Conservation (phyloP, 1,140 invertebrate species). For the Orussus abietinus region DNA sequence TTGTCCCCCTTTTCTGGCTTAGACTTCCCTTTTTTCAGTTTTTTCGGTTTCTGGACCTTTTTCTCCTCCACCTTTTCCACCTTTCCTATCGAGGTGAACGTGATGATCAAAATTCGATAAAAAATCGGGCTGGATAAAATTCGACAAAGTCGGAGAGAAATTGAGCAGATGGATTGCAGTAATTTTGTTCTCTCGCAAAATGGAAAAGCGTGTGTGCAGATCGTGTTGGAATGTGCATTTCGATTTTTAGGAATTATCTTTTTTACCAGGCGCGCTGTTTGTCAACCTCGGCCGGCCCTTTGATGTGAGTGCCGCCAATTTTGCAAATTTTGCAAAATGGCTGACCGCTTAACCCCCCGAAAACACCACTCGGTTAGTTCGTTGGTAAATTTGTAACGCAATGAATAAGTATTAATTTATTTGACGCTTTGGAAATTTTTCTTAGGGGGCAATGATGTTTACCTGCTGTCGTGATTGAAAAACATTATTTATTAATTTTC, state of each 20-base stretch:
- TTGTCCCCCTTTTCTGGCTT: conserved; percentile 28
- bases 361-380: not conserved
- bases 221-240: conserved; percentile 3
- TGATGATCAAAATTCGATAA: no score
- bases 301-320: conserved; percentile 30
- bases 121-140: no score
- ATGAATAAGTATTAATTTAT: no score
- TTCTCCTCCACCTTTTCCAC: conserved; percentile 29
- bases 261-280: conserved; percentile 41
- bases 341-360: not conserved
- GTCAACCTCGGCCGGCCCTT: conserved; percentile 37
- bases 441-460: no score
- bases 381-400: not conserved
- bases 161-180: not conserved
- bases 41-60: conserved; percentile 41
- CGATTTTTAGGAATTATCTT: conserved; percentile 5
- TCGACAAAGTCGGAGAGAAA: conserved; percentile 1
- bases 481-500: no score
- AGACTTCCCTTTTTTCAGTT: conserved; percentile 41
- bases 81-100: no score
- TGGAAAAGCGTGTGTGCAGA: not conserved
- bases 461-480: no score
- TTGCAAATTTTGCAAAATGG: conserved; percentile 34
- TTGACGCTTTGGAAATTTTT: no score
- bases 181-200: not conserved